Evolutionary conservation across 2,797 vertebrate genomes (phyloP), one percentile per base, ranked within the genome.

Genomic region (Phoebastria nigripes): DNA sequence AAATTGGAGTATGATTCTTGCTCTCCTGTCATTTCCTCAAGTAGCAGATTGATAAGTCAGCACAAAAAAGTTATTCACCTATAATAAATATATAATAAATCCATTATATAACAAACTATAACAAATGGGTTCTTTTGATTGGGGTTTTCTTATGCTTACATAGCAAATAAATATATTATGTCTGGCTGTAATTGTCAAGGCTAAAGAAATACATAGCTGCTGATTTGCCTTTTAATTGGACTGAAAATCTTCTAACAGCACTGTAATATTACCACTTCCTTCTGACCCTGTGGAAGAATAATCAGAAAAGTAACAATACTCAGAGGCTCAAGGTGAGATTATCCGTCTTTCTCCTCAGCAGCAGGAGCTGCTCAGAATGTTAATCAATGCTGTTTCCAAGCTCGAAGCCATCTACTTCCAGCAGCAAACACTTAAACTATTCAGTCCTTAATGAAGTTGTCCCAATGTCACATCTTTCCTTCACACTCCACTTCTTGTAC

Each of bases 311-410:
- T 55, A 90, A 73, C 55, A 85, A 74, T 85, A 71, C 11, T 49
- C 46, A 31, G 79, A 88, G 52, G 84, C 65, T 92, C 44, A 82
- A 95, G 83, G 79, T 94, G 73, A 95, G 89, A 69, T 83, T 92
- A 91, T 91, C 52, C 89, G 52, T 67, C 70, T 91, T 76, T 74
- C 52, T 83, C 46, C 56, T 72, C 9, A 8, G 56, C 67, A 71
- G 56, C 56, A 61, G 33, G 33, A 92, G 41, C 41, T 65, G n/a
- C 81, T 87, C 72, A 71, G 83, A 94, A 83, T 93, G 17, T 88
- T 94, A 92, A 92, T 93, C 41, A 33, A 33, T 65, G 39, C 22
- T 76, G 21, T 73, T 92, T 82, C 67, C 41, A 84, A 76, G 49
- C 17, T 83, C 1, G 0, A 77, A 86, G 22, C 4, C 26, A 69